These are phyloP conservation scores for human DNA, from an alignment of 2,113 vertebrate genomes.

Conservation along the genomic window DNA sequence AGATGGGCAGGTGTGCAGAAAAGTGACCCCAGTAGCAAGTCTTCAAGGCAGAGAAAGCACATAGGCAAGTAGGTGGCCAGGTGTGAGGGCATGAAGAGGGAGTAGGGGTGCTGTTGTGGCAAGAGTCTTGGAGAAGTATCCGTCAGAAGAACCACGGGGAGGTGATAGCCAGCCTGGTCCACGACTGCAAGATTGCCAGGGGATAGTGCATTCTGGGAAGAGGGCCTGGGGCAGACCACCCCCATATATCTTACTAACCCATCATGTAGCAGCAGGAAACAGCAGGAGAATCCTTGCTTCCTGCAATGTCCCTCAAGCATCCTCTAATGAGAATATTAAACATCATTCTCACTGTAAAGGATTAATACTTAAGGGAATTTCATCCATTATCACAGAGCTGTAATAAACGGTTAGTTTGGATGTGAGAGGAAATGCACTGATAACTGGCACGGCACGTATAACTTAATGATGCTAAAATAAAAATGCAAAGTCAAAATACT, in stretches of 20 bases:
- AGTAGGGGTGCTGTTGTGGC: neutral
- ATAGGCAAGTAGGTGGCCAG: neutral
- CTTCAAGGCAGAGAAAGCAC: neutral
- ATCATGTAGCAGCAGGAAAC: neutral
- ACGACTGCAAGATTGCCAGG: neutral
- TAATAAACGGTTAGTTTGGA: neutral
- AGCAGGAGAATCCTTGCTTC: neutral
- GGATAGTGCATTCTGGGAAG: neutral
- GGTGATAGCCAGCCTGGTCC: neutral
- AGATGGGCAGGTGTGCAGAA: neutral
- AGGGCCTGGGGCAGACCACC: neutral
- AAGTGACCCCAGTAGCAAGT: neutral
- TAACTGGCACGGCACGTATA: neutral
- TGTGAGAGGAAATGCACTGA: neutral
- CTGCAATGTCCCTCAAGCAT: neutral
- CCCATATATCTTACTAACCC: neutral
- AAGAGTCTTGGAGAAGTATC: neutral
- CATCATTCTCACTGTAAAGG: neutral
- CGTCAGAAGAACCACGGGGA: neutral
- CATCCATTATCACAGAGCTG: no score
- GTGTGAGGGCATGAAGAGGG: neutral
- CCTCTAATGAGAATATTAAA: neutral
- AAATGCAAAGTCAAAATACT: neutral
- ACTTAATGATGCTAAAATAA: neutral
- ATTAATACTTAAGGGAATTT: neutral